Evolutionary conservation across 2,888 invertebrate species (phyloP).

Genomic region (Linyphia triangularis): DNA sequence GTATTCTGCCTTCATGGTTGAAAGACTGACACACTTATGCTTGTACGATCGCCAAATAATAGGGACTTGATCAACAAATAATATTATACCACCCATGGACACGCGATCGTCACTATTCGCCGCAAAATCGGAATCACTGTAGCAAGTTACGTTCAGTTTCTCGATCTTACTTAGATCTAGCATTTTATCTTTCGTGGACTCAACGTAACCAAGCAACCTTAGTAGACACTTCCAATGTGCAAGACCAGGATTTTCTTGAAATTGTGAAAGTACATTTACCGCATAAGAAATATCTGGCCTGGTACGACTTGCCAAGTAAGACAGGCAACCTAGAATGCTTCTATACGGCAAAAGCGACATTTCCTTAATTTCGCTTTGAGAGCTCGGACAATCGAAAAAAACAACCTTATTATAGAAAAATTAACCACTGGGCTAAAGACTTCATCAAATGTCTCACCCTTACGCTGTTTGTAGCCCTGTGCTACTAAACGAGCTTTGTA

Average conservation of each 20-base stretch:
- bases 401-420: conserved; percentile 25
- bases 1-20: conserved; percentile 35
- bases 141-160: neutral
- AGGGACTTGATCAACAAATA: conserved; percentile 3
- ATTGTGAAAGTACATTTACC: neutral
- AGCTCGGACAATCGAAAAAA: neutral
- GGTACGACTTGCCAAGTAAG: neutral
- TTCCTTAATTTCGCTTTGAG: too few species aligned
- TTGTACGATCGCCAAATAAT: conserved; percentile 24
- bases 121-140: conserved; percentile 28
- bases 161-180: neutral
- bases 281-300: conserved; percentile 10
- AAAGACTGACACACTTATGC: conserved; percentile 28
- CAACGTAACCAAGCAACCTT: neutral
- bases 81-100: neutral
- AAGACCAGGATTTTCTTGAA: neutral
- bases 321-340: neutral
- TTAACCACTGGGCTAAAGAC: conserved; percentile 18
- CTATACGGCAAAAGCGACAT: neutral
- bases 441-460: conserved; percentile 13
- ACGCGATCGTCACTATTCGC: conserved; percentile 23
- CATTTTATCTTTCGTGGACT: neutral
- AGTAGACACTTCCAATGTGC: neutral
- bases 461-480: neutral
- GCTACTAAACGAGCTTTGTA: conserved; percentile 25